Conservation (phyloP, 2,797 vertebrate species). For the Clarias fuscus region DNA sequence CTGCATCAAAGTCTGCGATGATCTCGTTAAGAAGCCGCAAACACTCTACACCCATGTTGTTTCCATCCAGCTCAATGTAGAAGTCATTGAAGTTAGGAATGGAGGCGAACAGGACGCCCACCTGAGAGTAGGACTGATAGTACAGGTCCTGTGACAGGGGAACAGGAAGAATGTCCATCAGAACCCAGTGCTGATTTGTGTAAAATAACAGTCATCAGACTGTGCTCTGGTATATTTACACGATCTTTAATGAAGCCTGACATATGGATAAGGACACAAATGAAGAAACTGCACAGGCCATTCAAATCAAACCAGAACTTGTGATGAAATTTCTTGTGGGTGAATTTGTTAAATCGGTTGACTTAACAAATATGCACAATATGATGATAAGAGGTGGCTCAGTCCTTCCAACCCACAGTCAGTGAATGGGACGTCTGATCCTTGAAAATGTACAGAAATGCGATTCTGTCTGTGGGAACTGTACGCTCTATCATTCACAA, state of each 20-base stretch:
- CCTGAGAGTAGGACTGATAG: constrained; percentile 90
- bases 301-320: no score
- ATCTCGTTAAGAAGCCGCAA: constrained; percentile 89
- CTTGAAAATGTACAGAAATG: no score
- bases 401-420: no score
- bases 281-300: not conserved
- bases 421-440: no score
- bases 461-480: no score
- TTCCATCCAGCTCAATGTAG: constrained; percentile 90
- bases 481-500: no score
- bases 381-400: no score
- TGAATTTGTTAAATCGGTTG: no score
- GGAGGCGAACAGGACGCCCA: constrained; percentile 89
- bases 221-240: constrained; percentile 3
- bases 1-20: constrained; percentile 90
- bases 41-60: constrained; percentile 92
- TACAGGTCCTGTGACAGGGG: constrained; percentile 80
- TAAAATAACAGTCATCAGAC: not conserved
- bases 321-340: no score
- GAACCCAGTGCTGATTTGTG: not conserved
- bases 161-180: constrained; percentile 19
- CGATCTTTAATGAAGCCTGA: not conserved
- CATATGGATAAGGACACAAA: not conserved
- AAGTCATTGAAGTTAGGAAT: constrained; percentile 92
- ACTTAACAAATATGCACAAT: no score